phyloP scores from a whole-genome alignment of 2,113 vertebrate species.

The Daphoenositta chrysoptera region DNA sequence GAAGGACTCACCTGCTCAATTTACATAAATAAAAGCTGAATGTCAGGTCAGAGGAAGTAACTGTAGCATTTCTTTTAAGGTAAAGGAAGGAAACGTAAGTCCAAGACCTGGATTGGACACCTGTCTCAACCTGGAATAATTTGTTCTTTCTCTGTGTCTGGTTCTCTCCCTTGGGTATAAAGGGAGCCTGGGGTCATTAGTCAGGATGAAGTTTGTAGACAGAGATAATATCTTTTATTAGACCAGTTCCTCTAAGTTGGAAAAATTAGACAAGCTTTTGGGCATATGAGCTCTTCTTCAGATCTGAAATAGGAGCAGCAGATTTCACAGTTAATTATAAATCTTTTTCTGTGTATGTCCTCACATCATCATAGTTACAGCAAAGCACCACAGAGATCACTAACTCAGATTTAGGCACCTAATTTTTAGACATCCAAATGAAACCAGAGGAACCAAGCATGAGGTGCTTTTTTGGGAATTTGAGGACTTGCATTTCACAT shows the following conservation, averaged over 20 bases:
- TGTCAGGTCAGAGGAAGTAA: not conserved
- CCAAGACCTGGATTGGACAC: not conserved
- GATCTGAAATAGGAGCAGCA: slow-evolving; percentile 37
- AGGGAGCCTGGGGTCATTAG: not conserved
- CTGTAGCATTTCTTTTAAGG: not conserved
- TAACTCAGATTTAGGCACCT: slow-evolving; percentile 13
- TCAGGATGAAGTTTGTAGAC: not conserved
- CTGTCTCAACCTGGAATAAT: not conserved
- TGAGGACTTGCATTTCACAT: not conserved
- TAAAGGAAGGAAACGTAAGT: not conserved
- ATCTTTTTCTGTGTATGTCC: not conserved
- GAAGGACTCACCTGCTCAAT: not conserved
- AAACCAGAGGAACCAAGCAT: not conserved
- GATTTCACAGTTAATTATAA: slow-evolving; percentile 55
- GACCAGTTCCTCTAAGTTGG: not conserved
- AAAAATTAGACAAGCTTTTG: slow-evolving; percentile 36
- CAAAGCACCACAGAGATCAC: not conserved
- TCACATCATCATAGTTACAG: slow-evolving; percentile 4
- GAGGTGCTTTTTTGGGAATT: not conserved
- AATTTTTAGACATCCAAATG: slow-evolving; percentile 29
- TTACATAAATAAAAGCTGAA: not conserved
- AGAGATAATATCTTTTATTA: slow-evolving; percentile 34
- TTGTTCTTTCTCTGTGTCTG: not conserved
- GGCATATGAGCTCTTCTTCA: slow-evolving; percentile 1
- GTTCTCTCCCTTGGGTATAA: not conserved